Evolutionary conservation across 2,888 invertebrate species (phyloP).

Genomic region (Oxycera nigricornis): DNA sequence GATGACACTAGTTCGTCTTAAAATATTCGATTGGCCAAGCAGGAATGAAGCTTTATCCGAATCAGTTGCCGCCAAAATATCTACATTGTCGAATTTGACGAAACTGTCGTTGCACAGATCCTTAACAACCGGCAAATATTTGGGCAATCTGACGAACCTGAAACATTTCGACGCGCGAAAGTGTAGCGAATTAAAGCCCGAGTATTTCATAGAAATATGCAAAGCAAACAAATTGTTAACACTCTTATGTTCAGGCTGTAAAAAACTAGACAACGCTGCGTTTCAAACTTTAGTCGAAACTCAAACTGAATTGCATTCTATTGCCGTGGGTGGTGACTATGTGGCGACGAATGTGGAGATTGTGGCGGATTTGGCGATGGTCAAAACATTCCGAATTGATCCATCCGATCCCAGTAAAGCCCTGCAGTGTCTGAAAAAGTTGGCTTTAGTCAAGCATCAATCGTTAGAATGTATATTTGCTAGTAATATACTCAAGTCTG

Average conservation of each 20-base stretch:
- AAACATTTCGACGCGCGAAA: background rate
- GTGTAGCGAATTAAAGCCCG: background rate
- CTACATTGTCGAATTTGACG: background rate
- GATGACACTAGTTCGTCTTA: no score
- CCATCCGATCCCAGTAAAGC: no score
- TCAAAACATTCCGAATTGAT: no score
- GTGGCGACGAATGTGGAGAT: no score
- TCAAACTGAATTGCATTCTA: background rate
- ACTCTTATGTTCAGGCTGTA: background rate
- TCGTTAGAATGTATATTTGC: no score
- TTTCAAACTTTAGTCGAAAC: background rate
- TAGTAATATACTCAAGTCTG: no score
- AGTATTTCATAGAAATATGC: constrained; percentile 10
- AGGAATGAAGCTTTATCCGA: no score
- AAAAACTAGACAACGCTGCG: background rate
- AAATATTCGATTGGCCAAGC: no score
- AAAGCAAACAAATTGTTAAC: background rate
- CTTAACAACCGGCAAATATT: background rate
- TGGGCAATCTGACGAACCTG: background rate
- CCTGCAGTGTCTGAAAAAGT: no score
- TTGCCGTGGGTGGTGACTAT: background rate
- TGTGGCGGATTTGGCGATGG: no score
- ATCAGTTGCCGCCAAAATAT: background rate
- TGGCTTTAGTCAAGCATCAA: no score
- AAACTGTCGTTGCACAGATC: background rate